These are phyloP conservation scores for Ceratitis capitata DNA, from an alignment of 1,140 invertebrate species.

Conservation along the genomic window DNA sequence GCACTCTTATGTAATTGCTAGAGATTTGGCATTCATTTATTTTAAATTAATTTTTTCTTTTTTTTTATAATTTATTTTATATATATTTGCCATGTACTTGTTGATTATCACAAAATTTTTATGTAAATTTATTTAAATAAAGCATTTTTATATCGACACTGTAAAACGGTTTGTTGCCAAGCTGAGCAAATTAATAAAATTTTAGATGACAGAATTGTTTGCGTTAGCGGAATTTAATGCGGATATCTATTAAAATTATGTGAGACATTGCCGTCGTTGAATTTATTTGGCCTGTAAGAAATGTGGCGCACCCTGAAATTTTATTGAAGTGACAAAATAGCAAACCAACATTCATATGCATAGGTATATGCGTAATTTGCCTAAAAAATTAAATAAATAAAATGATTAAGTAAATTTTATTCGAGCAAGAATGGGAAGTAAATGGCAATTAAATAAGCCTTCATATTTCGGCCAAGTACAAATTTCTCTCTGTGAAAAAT, in stretches of 20 bases:
- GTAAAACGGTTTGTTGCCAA: not conserved
- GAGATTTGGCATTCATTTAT: not conserved
- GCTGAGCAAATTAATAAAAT: not conserved
- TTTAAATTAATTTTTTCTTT: not conserved
- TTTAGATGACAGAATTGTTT: not conserved
- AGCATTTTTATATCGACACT: not conserved
- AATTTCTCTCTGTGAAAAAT: too few species aligned
- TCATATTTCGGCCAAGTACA: too few species aligned
- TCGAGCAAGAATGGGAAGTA: too few species aligned
- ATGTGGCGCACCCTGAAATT: not conserved
- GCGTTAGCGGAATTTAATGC: not conserved
- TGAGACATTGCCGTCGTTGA: not conserved
- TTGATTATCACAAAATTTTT: not conserved
- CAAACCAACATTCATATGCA: not conserved
- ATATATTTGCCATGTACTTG: not conserved
- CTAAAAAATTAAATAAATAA: too few species aligned
- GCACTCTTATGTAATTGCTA: not conserved
- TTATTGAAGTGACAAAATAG: not conserved
- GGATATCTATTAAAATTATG: not conserved
- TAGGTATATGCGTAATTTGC: not conserved
- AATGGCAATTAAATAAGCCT: too few species aligned
- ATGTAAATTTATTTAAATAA: constrained; percentile 18
- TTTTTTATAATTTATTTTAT: not conserved
- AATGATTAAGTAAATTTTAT: too few species aligned
- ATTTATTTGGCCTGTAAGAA: not conserved